Evolutionary conservation across 2,113 vertebrate species (phyloP), one percentile per base, ranked within the genome.

Genomic region (Brachyhypopomus gauderio): DNA sequence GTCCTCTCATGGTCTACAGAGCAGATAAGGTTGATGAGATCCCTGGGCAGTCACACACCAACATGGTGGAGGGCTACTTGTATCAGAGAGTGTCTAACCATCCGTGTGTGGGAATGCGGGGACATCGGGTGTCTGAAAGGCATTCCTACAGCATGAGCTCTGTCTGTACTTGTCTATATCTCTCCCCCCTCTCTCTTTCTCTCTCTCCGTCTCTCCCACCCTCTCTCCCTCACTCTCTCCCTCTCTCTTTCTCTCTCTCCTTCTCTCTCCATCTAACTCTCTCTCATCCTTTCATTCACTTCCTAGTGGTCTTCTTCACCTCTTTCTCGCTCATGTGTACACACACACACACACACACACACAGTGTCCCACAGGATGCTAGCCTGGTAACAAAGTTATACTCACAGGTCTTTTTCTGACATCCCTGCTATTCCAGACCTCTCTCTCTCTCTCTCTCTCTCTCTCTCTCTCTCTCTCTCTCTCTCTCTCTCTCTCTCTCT

Each of bases 91-190:
- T 5, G 41, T 78, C 41, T 41, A 11, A 67, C 36, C 30, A 30
- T 16, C 27, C 73, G 12, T 77, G 34, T 73, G 75, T 72, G 81
- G 67, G 48, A 66, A 41, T 58, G 27, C 73, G 59, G 72, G 55
- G 34, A 63, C 74, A 52, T 7, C 45, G 12, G 45, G 12, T 52
- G 45, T 76, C 17, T 38, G 36, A 71, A 79, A 79, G 52, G 27
- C 67, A n/a, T 34, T 20, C 41, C 6, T 59, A n/a, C 60, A 25
- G 34, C 30, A 19, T 74, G 79, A 58, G 11, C 38, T 72, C 25
- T 75, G 79, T 69, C 71, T 67, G 60, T 67, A 69, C 72, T 75
- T 14, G 79, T 62, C 63, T 75, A 11, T 14, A 52, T 17, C 3
- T 17, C 30, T 67, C 34, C 20, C 23, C 14, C 19, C n/a, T 66